Conservation (phyloP, 2,797 vertebrate species). For the Betta splendens region DNA sequence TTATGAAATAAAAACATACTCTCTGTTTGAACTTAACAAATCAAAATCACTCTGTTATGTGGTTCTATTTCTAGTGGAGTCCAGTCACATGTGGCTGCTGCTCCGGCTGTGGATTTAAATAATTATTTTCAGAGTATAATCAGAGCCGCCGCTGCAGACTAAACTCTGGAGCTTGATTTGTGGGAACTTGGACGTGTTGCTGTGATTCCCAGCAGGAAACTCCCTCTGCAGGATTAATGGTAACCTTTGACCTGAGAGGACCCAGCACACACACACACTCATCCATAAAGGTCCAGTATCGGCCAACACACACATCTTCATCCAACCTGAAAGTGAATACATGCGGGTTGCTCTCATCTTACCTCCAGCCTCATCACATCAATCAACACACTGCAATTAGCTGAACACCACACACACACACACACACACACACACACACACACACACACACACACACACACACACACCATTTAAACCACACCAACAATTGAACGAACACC, state of each 20-base stretch:
- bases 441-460: conserved; percentile 16
- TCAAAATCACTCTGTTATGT: conserved; percentile 23
- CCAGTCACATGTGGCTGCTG: conserved; percentile 31
- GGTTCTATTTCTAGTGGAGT: conserved; percentile 17
- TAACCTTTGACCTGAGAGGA: conserved; percentile 42
- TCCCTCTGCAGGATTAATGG: conserved; percentile 46
- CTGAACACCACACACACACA: conserved; percentile 11
- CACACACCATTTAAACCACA: too few relatives aligned
- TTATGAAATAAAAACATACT: background rate
- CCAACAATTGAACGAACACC: background rate
- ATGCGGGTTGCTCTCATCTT: conserved; percentile 62
- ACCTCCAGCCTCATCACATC: conserved; percentile 62
- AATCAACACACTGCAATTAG: conserved; percentile 66
- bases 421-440: background rate
- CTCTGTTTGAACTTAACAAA: conserved; percentile 3
- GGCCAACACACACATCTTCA: conserved; percentile 40
- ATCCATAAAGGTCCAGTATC: conserved; percentile 43
- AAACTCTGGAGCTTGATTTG: conserved; percentile 28
- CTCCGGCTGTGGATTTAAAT: conserved; percentile 4
- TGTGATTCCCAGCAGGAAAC: conserved; percentile 12
- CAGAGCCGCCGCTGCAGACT: conserved; percentile 31
- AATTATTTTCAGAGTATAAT: conserved; percentile 24
- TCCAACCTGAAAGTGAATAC: conserved; percentile 60
- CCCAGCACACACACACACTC: conserved; percentile 21
- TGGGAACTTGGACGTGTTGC: conserved; percentile 12